Evolutionary conservation across 2,113 vertebrate genomes (phyloP).

Genomic region (Stomatorhinus ivindoensis): DNA sequence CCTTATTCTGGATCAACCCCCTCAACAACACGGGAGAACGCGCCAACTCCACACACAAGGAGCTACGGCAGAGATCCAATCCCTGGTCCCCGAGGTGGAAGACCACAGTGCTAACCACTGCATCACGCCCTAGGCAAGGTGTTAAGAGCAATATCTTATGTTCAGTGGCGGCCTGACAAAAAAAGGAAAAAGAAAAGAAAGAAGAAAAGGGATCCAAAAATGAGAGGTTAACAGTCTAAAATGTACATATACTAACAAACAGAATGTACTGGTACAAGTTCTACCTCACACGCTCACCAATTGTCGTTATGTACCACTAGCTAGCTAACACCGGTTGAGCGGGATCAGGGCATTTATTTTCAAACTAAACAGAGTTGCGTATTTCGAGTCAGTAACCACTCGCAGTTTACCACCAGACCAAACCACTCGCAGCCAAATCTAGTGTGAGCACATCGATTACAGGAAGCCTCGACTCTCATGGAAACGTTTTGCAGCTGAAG

Average conservation of each 20-base stretch:
- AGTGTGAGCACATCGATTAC: neutral
- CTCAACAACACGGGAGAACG: no score
- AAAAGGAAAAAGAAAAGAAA: no score
- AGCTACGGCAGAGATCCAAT: no score
- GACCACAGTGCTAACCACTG: no score
- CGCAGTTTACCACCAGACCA: neutral
- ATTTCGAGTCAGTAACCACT: neutral
- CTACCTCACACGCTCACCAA: neutral
- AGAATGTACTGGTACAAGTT: neutral
- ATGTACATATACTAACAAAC: neutral
- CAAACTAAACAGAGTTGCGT: neutral
- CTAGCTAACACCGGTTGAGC: neutral
- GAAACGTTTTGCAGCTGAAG: neutral
- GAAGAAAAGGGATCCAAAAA: no score
- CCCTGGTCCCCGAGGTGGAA: no score
- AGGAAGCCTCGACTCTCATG: neutral
- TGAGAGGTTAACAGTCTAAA: neutral
- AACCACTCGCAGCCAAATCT: neutral
- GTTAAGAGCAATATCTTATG: neutral
- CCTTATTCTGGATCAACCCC: no score
- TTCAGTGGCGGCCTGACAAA: neutral
- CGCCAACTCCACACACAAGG: no score
- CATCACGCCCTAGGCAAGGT: neutral
- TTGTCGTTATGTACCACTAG: neutral
- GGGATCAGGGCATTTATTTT: neutral